Evolutionary conservation across 2,113 vertebrate genomes (phyloP), one percentile per base, ranked within the genome.

Genomic region (Ceyx margarethae): DNA sequence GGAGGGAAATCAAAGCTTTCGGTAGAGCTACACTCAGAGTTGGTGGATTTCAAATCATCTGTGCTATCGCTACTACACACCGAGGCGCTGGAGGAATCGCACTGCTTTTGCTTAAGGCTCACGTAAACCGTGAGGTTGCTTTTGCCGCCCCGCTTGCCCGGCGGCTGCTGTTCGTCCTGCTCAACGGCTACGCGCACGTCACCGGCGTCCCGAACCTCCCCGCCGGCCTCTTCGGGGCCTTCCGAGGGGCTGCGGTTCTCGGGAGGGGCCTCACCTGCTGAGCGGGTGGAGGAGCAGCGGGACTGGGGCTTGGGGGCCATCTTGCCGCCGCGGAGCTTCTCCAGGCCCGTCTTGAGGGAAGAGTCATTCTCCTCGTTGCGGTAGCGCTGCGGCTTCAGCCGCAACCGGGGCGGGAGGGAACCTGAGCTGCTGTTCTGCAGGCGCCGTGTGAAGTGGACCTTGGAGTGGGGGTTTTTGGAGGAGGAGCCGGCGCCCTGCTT

Each of bases 301-400:
- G 98, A 97, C 97, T 97, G 98, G 81, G 96, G 97, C 97, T 98
- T 98, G 96, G 98, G 96, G 75, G 97, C 97, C 96, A 97, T 97
- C 98, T 98, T 98, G 97, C 98, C 97, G 80, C 98, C 98, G 94
- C 97, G 97, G 95, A 98, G 97, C 97, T 98, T 98, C 97, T 99
- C 98, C 95, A 98, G 98, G 97, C 98, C 98, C 67, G 97, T 97
- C 97, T 98, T 98, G 97, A 98, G 97, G 87, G 98, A 98, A 92
- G 98, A 98, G 97, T 98, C 98, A 83, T 98, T 98, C 66, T 99
- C 99, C 91, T 99, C 99, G 28, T 99, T 99, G 94, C 99, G 98
- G 80, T 99, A 99, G 97, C 99, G 98, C 97, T 99, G 99, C 33
- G 99, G 99, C 97, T 99, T 99, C 84, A 99, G 98, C 31, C 99